Percentiles rank a stretch among this genome's conserved stretches.
Evolutionary conservation across 92 coral and sea anemone species (phyloP).

Genomic region (Zoanthus sociatus): DNA sequence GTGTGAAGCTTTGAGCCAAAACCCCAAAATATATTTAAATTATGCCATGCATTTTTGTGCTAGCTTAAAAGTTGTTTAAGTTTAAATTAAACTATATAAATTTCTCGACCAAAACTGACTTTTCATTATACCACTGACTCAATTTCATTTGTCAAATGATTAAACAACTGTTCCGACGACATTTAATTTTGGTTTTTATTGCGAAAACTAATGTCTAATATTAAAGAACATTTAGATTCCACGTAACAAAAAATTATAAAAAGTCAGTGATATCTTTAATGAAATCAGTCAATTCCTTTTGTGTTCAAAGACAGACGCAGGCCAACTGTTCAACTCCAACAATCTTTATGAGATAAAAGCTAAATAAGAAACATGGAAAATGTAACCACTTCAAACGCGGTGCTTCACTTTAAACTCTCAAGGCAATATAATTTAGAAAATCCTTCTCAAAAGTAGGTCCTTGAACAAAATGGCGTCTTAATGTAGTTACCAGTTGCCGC

Average conservation of each 20-base stretch:
- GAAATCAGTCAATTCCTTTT: neutral
- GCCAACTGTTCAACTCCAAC: neutral
- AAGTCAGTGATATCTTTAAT: neutral
- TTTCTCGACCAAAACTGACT: too few relatives aligned
- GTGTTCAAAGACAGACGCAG: neutral
- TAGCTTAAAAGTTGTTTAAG: too few relatives aligned
- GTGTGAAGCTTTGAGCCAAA: too few relatives aligned
- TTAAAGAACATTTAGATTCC: neutral
- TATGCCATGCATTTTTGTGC: too few relatives aligned
- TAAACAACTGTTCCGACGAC: too few relatives aligned
- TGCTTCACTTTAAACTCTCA: neutral
- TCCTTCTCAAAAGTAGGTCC: neutral
- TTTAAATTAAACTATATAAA: too few relatives aligned
- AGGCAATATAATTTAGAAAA: neutral
- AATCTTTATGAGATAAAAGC: constrained; percentile 3
- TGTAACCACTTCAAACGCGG: neutral
- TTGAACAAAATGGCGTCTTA: neutral
- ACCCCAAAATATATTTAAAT: too few relatives aligned
- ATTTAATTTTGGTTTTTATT: too few relatives aligned
- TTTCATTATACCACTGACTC: too few relatives aligned
- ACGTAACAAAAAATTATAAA: neutral
- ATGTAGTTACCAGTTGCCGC: neutral
- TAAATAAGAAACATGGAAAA: neutral
- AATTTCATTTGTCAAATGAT: too few relatives aligned
- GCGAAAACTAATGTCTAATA: too few relatives aligned